Conservation (phyloP, 2,113 vertebrate genomes). For the Picathartes gymnocephalus region DNA sequence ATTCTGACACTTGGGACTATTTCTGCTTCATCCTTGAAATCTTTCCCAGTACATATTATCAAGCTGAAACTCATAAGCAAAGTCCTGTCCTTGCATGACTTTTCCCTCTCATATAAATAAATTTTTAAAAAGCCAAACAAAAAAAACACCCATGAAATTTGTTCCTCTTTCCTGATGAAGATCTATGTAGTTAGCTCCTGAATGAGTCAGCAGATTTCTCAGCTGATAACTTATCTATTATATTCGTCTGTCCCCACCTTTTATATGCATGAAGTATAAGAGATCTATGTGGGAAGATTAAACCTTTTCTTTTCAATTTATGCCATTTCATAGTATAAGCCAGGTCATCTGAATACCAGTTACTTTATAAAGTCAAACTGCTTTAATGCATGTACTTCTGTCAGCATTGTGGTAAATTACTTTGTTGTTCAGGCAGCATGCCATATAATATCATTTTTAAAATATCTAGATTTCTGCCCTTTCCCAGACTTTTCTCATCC, state of each 20-base stretch:
- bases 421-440: background rate
- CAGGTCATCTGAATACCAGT: background rate
- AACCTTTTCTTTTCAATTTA: background rate
- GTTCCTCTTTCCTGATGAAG: background rate
- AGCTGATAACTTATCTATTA: background rate
- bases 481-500: background rate
- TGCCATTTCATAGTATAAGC: background rate
- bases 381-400: background rate
- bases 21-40: slow-evolving; percentile 54
- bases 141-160: rapidly evolving
- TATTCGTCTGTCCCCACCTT: background rate
- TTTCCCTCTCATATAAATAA: background rate
- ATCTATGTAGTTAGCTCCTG: background rate
- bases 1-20: slow-evolving; percentile 63
- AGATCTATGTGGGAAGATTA: background rate
- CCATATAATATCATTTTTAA: background rate
- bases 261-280: background rate
- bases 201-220: background rate
- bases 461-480: background rate
- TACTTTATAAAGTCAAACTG: background rate
- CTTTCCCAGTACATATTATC: slow-evolving; percentile 7
- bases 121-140: background rate
- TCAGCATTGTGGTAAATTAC: background rate
- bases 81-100: slow-evolving; percentile 19
- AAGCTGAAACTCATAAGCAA: slow-evolving; percentile 11